Conservation (phyloP, 1,140 invertebrate genomes). For the Delia radicum region DNA sequence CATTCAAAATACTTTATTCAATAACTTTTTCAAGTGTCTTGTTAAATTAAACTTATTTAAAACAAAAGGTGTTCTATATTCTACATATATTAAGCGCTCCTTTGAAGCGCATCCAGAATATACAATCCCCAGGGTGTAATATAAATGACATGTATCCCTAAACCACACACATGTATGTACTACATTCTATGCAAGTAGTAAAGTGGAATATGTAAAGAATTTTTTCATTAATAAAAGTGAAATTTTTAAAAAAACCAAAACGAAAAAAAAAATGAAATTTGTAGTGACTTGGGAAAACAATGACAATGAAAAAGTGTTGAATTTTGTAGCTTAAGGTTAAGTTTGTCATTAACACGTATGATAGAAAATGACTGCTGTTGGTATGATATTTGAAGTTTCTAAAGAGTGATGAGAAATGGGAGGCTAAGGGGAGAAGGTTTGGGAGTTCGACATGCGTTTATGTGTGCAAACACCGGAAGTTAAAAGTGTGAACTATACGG, state of each 20-base stretch:
- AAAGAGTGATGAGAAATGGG: neutral
- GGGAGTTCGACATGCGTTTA: neutral
- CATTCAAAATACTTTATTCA: no score
- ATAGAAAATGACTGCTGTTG: neutral
- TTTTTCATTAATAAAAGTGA: slow-evolving; percentile 23
- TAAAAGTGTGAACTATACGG: slow-evolving; percentile 17
- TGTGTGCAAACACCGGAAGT: slow-evolving; percentile 1
- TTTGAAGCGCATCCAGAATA: neutral
- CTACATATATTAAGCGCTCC: neutral
- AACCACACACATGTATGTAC: neutral
- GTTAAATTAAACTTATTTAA: neutral
- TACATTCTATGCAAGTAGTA: neutral
- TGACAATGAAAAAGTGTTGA: slow-evolving; percentile 22
- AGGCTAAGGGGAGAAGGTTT: neutral
- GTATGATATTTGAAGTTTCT: neutral
- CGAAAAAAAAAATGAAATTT: neutral
- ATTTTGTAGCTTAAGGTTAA: slow-evolving; percentile 14
- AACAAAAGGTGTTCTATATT: neutral
- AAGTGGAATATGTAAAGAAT: neutral
- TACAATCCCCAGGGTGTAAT: neutral
- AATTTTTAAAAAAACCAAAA: neutral
- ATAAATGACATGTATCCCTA: slow-evolving; percentile 7
- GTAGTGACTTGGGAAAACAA: neutral
- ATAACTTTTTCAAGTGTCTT: neutral
- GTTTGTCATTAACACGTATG: slow-evolving; percentile 17